Base-by-base conservation (phyloP, 2,113 vertebrate species). In the Nothoprocta perdicaria region DNA sequence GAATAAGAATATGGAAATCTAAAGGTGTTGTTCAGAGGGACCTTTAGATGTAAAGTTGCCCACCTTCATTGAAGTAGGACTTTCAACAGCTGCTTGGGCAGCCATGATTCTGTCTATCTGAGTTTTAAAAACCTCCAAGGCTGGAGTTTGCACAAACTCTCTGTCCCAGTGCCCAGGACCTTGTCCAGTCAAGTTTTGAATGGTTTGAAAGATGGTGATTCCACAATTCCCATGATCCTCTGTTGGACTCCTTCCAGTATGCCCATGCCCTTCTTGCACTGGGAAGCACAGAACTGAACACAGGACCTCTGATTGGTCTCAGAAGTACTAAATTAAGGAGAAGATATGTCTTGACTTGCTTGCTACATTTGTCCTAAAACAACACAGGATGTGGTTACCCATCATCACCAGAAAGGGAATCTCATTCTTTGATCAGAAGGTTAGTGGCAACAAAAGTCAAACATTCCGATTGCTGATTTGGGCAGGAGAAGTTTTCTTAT, bases 1-100 rank as follows among this genome's bases (percentile, higher is more conserved):
- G 48, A 91, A 53, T 87, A 65, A 29, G 14, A 61, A 55, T 55
- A 55, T 29, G 53, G 53, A 61, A 81, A 40, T 85, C 53, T 10
- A 33, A 52, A 43, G 2, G 2, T 23, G 8, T 4, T 46, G 24
- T 1, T 72, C 75, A 57, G 5, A 84, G 31, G 0, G 4, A 26
- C 7, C 8, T 82, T 43, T 80, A 45, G n/a, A 89, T 76, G 75
- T 50, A 16, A 57, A 52, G 5, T 26, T 46, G 10, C 61, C 29
- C 27, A 33, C 14, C 35, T 77, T 35, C 23, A 38, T 15, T 18
- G 29, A 80, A 85, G 62, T 41, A 65, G 58, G 18, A 66, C 26
- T 87, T 94, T 80, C 63, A 48, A n/a, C 21, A 68, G 16, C 26
- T 69, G 14, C 10, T 48, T 14, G 43, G 4, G 22, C n/a, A 80